Evolutionary conservation across 2,797 vertebrate species (phyloP), one percentile per base, ranked within the genome.

Genomic region (Odontamblyopus rebecca): DNA sequence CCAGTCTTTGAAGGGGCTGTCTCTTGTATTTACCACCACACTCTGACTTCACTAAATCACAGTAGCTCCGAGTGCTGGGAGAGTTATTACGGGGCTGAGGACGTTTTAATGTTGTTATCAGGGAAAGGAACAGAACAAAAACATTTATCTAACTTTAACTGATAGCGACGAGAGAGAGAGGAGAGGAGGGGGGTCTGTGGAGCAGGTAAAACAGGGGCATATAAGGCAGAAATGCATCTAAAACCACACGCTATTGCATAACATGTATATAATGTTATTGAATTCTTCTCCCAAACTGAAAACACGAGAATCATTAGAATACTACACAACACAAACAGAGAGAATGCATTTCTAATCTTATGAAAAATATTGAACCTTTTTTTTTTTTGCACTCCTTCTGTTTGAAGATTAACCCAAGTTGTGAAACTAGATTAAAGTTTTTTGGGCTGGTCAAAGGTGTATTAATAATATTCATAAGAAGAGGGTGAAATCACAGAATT

Each of bases 11-110:
- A 86, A 83, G 83, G 77, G 74, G 78, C 79, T 9, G 11, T 67
- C 71, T 75, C 50, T 41, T 77, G 82, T 89, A 89, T 89, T 89
- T 89, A 85, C 65, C 32, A 77, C 86, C 70, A 73, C 51, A 70
- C 73, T 50, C 67, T 64, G 73, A 44, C 6, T 75, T 60, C n/a
- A 2, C 41, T 71, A 81, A 86, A 77, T 83, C 72, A 63, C 6
- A 0, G 8, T 73, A 60, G 62, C 68, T 60, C 64, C 70, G 27
- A 56, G 29, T 6, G 5, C 1, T 60, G 35, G 62, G 62, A 62
- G 78, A 82, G 82, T 86, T 67, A 82, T 82, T 26, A 12, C 18
- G 32, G 61, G 67, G 70, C 50, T 59, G 44, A 6, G 57, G 70
- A 44, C 61, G 60, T 16, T 77, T 75, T 72, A 69, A 38, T 63